phyloP scores from a whole-genome alignment of 2,888 invertebrate species.

The Erynnis tages region DNA sequence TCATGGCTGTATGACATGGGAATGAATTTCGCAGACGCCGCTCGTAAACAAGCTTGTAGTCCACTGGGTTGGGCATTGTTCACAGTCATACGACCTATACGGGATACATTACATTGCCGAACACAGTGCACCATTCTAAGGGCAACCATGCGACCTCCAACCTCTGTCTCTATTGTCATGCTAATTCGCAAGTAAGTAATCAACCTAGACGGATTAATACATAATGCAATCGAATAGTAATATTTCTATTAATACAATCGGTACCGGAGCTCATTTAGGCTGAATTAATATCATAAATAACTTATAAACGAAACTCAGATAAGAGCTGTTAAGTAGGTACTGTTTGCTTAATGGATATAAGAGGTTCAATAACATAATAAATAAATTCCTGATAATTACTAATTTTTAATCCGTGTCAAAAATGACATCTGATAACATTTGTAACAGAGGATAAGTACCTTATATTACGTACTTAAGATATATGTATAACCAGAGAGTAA shows the following conservation, averaged over 20 bases:
- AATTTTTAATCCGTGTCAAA: neutral
- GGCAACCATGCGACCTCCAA: slow-evolving; percentile 65
- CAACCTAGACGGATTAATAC: slow-evolving; percentile 37
- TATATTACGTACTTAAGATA: no score
- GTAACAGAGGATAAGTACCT: no score
- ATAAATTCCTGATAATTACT: slow-evolving; percentile 1
- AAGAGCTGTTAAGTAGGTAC: neutral
- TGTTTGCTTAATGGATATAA: neutral
- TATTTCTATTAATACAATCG: slow-evolving; percentile 19
- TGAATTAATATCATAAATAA: slow-evolving; percentile 19
- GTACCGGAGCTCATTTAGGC: slow-evolving; percentile 5
- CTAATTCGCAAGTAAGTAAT: slow-evolving; percentile 56
- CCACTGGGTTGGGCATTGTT: slow-evolving; percentile 70
- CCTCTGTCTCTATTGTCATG: slow-evolving; percentile 70
- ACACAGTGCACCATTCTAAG: slow-evolving; percentile 57
- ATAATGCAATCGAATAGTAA: slow-evolving; percentile 19
- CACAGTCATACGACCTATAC: slow-evolving; percentile 44
- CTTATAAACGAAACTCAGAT: slow-evolving; percentile 10
- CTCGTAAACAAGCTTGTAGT: slow-evolving; percentile 55
- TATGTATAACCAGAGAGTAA: no score
- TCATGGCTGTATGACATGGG: slow-evolving; percentile 43
- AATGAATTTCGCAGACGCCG: slow-evolving; percentile 54
- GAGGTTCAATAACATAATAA: slow-evolving; percentile 12
- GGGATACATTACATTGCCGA: slow-evolving; percentile 38
- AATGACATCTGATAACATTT: neutral